phyloP scores from a whole-genome alignment of 1,140 invertebrate species.

The Ptiloglossa arizonensis region DNA sequence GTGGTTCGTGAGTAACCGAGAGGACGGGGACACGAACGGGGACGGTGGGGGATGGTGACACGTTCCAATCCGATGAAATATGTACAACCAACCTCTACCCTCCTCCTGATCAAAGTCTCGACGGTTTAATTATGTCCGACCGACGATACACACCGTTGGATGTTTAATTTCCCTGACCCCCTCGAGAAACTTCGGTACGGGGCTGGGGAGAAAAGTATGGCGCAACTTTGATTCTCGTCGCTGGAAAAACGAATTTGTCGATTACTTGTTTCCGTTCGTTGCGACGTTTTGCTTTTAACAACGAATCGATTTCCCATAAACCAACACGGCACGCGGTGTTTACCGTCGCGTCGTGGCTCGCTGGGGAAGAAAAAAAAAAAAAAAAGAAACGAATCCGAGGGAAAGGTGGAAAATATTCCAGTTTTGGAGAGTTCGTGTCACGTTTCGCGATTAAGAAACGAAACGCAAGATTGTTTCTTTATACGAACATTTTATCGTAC shows the following conservation, averaged over 20 bases:
- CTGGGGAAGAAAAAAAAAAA: too few species aligned
- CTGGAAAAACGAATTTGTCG: slow-evolving; percentile 15
- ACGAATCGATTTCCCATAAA: not conserved
- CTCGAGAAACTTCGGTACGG: not conserved
- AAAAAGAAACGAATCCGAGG: too few species aligned
- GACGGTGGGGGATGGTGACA: not conserved
- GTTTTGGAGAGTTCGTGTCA: too few species aligned
- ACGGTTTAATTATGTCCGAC: slow-evolving; percentile 5
- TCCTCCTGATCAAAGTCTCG: not conserved
- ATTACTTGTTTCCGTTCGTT: slow-evolving; percentile 22
- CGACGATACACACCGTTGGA: not conserved
- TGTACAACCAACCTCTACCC: too few species aligned
- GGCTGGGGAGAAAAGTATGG: too few species aligned
- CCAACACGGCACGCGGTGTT: too few species aligned
- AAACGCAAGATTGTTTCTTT: too few species aligned
- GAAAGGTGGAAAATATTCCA: too few species aligned
- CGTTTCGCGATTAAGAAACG: too few species aligned
- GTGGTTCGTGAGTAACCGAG: slow-evolving; percentile 19
- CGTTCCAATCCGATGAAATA: slow-evolving; percentile 3
- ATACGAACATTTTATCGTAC: too few species aligned
- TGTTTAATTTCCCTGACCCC: not conserved
- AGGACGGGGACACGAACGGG: not conserved
- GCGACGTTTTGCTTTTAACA: slow-evolving; percentile 8
- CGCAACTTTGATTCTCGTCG: slow-evolving; percentile 20
- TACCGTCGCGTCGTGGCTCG: too few species aligned